phyloP scores from a whole-genome alignment of 2,888 invertebrate species.

The Amphimallon solstitiale region DNA sequence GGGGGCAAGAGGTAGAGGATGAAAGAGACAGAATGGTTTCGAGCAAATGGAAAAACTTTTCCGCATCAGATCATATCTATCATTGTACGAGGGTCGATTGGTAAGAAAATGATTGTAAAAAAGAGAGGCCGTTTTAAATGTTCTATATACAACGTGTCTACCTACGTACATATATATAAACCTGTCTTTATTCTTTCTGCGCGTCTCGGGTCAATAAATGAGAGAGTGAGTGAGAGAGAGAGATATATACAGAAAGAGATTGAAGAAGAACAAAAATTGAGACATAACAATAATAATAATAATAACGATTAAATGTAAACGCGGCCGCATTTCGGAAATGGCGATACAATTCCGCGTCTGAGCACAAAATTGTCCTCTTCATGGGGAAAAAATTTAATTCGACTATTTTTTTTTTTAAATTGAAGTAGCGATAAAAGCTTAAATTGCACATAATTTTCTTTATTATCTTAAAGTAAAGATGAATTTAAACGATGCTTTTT shows the following conservation, averaged over 20 bases:
- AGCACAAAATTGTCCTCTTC: conserved; percentile 8
- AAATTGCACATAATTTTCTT: too few relatives aligned
- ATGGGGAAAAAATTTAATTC: neutral
- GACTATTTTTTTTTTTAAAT: too few relatives aligned
- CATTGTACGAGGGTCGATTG: conserved; percentile 29
- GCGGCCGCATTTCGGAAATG: neutral
- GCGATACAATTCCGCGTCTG: neutral
- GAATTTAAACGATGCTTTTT: too few relatives aligned
- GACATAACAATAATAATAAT: conserved; percentile 3
- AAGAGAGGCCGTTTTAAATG: conserved; percentile 3
- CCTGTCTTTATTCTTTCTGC: neutral
- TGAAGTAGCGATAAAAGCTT: too few relatives aligned
- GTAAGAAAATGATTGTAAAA: conserved; percentile 35
- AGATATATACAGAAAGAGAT: conserved; percentile 1
- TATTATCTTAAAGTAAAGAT: too few relatives aligned
- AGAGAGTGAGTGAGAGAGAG: neutral
- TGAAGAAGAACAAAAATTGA: neutral
- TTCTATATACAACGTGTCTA: neutral
- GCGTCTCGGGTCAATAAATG: neutral
- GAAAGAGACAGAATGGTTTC: neutral
- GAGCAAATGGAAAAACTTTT: conserved; percentile 26
- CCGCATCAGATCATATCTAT: conserved; percentile 34
- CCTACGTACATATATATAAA: too few relatives aligned
- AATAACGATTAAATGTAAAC: conserved; percentile 17
- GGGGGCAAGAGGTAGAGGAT: neutral